These are phyloP conservation scores for Campoletis sonorensis DNA, from an alignment of 1,140 invertebrate genomes.

Conservation along the genomic window DNA sequence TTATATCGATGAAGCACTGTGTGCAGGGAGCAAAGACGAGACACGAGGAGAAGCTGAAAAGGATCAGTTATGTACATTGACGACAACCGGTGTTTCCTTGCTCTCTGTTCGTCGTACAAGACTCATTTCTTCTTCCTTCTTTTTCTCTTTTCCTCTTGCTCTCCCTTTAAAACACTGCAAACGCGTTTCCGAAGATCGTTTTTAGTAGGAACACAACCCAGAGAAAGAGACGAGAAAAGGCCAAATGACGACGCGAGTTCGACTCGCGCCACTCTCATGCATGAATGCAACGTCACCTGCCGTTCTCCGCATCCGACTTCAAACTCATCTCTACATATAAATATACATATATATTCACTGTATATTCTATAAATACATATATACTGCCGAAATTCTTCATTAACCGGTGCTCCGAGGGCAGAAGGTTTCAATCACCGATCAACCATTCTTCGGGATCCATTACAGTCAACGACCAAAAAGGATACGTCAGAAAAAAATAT, in stretches of 20 bases:
- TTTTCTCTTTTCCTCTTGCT: not conserved
- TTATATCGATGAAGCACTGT: slow-evolving; percentile 51
- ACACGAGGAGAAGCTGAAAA: slow-evolving; percentile 28
- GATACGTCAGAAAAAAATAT: not conserved
- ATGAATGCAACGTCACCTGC: slow-evolving; percentile 72
- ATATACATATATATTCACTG: slow-evolving; percentile 14
- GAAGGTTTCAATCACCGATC: slow-evolving; percentile 25
- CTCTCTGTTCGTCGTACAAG: not conserved
- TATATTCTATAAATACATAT: slow-evolving; percentile 23
- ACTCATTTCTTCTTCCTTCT: not conserved
- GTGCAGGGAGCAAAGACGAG: slow-evolving; percentile 31
- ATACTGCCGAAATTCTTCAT: slow-evolving; percentile 65
- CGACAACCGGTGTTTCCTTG: slow-evolving; percentile 28
- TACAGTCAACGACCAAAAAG: slow-evolving; percentile 14
- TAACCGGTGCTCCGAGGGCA: slow-evolving; percentile 54
- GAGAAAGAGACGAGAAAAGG: slow-evolving; percentile 40
- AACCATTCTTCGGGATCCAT: slow-evolving; percentile 5
- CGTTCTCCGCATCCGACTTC: slow-evolving; percentile 49
- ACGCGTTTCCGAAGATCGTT: slow-evolving; percentile 14
- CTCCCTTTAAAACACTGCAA: slow-evolving; percentile 14
- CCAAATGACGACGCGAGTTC: slow-evolving; percentile 60
- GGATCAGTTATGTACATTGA: slow-evolving; percentile 29
- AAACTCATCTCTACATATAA: slow-evolving; percentile 24
- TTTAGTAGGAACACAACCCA: slow-evolving; percentile 26
- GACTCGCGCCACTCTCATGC: slow-evolving; percentile 64